phyloP scores from a whole-genome alignment of 2,888 invertebrate genomes.

The Endotricha flammealis region DNA sequence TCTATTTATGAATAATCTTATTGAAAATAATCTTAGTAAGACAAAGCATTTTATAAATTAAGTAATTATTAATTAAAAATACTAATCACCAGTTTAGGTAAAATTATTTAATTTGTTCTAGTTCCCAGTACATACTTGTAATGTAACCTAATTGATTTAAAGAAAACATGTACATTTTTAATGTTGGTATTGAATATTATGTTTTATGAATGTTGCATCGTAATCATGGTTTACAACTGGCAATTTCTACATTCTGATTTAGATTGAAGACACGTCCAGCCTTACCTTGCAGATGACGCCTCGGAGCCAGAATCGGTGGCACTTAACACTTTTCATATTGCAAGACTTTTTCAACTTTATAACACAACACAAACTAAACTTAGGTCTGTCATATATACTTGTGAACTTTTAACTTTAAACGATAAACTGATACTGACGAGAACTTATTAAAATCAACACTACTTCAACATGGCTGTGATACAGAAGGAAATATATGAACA shows the following conservation, averaged over 20 bases:
- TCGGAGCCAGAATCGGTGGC: slow-evolving; percentile 74
- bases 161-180: too few species aligned
- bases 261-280: slow-evolving; percentile 75
- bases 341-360: slow-evolving; percentile 67
- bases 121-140: too few species aligned
- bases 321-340: slow-evolving; percentile 78
- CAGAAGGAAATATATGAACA: slow-evolving; percentile 74
- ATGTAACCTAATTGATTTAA: too few species aligned
- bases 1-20: too few species aligned
- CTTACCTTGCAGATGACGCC: slow-evolving; percentile 76
- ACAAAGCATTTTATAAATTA: too few species aligned
- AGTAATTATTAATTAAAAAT: too few species aligned
- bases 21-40: too few species aligned
- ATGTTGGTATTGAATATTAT: background rate
- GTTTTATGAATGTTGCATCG: slow-evolving; percentile 6
- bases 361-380: slow-evolving; percentile 76
- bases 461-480: slow-evolving; percentile 78
- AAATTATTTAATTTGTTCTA: too few species aligned
- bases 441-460: slow-evolving; percentile 76
- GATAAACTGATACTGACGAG: slow-evolving; percentile 70
- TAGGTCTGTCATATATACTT: slow-evolving; percentile 75
- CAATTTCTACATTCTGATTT: slow-evolving; percentile 70
- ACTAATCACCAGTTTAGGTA: too few species aligned
- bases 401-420: slow-evolving; percentile 73
- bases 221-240: slow-evolving; percentile 15